Conservation (phyloP, 2,888 invertebrate genomes). For the Mycalesis mineus region DNA sequence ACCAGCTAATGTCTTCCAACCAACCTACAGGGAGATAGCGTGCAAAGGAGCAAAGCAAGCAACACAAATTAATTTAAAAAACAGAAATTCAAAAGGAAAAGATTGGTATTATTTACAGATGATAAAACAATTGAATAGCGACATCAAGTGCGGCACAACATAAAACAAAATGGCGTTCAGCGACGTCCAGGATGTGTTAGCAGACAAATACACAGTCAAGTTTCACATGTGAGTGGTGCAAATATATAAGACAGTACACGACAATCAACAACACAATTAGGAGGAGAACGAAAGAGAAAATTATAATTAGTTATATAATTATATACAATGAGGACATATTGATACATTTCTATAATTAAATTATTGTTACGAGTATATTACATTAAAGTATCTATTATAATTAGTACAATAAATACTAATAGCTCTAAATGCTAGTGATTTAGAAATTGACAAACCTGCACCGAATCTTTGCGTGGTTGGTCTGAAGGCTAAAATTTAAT, state of each 20-base stretch:
- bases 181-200: conserved; percentile 36
- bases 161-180: conserved; percentile 24
- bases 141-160: conserved; percentile 48
- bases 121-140: conserved; percentile 37
- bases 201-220: conserved; percentile 60
- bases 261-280: conserved; percentile 68
- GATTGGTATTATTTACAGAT: conserved; percentile 31
- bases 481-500: conserved; percentile 27
- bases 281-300: conserved; percentile 36
- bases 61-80: conserved; percentile 26
- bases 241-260: conserved; percentile 52
- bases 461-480: conserved; percentile 21
- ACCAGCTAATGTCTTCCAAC: conserved; percentile 83
- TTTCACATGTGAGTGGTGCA: conserved; percentile 46
- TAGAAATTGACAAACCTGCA: conserved; percentile 22
- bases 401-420: not conserved
- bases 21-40: conserved; percentile 59
- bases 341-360: not conserved
- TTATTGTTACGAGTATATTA: not conserved
- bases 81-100: conserved; percentile 12
- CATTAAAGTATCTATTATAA: not conserved
- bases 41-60: conserved; percentile 31
- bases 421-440: not conserved
- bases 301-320: conserved; percentile 22
- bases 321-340: not conserved